Evolutionary conservation across 2,113 vertebrate genomes (phyloP).

Genomic region (Lathamus discolor): DNA sequence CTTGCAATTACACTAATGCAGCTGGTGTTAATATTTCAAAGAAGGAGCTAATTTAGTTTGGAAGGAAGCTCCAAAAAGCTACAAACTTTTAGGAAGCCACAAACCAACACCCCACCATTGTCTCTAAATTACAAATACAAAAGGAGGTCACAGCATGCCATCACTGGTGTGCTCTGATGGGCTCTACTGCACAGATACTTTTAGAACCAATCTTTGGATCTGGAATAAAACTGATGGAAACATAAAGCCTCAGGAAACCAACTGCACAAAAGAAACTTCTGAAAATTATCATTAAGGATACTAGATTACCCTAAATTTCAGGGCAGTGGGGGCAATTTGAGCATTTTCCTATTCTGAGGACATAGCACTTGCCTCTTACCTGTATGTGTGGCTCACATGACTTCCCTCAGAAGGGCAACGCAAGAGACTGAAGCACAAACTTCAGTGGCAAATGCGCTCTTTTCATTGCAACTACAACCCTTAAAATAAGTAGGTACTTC

Average conservation of each 20-base stretch:
- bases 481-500: slow-evolving; percentile 2
- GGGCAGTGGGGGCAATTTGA: neutral
- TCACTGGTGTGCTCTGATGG: neutral
- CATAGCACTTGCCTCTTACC: neutral
- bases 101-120: neutral
- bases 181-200: neutral
- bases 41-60: neutral
- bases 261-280: neutral
- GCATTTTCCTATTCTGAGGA: neutral
- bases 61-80: neutral
- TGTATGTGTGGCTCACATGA: neutral
- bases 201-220: neutral
- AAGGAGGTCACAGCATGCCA: neutral
- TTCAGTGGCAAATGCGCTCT: neutral
- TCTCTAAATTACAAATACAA: neutral
- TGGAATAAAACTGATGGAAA: neutral
- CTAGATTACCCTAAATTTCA: neutral
- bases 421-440: neutral
- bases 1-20: neutral
- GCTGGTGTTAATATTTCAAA: neutral
- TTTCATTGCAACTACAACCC: slow-evolving; percentile 26
- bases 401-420: neutral
- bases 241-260: neutral
- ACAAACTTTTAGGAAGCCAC: neutral
- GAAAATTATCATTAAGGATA: neutral